Evolutionary conservation across 2,888 invertebrate species (phyloP).

Genomic region (Muscina levida): DNA sequence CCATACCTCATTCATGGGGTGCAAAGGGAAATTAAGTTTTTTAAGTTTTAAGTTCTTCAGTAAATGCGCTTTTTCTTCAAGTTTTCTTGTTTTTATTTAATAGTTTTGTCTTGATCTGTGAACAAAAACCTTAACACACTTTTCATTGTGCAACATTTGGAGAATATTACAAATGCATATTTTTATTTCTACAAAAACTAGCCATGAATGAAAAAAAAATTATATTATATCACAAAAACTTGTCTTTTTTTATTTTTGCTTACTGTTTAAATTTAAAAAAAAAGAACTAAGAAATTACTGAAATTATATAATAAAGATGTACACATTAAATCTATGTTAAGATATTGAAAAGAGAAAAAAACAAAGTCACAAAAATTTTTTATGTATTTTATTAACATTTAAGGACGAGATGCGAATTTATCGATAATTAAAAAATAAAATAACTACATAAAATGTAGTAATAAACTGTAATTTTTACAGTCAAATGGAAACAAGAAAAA

Average conservation of each 20-base stretch:
- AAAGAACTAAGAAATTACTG: constrained; percentile 26
- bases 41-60: too few relatives aligned
- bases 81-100: neutral
- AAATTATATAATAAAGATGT: too few relatives aligned
- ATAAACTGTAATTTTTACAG: constrained; percentile 8
- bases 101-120: neutral
- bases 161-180: too few relatives aligned
- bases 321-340: constrained; percentile 58
- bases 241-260: too few relatives aligned
- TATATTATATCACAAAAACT: too few relatives aligned
- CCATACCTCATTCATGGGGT: too few relatives aligned
- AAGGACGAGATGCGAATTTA: constrained; percentile 55
- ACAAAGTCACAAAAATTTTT: constrained; percentile 71
- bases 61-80: constrained; percentile 18
- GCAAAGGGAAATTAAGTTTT: too few relatives aligned
- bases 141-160: neutral
- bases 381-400: constrained; percentile 52
- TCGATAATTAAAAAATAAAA: constrained; percentile 55
- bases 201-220: constrained; percentile 50
- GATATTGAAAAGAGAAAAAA: too few relatives aligned
- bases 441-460: constrained; percentile 11
- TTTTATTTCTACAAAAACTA: constrained; percentile 48
- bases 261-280: too few relatives aligned
- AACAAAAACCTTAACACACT: too few relatives aligned
- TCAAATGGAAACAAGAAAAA: too few relatives aligned